Conservation (phyloP, 1,140 invertebrate species). For the Leptopilina clavipes region DNA sequence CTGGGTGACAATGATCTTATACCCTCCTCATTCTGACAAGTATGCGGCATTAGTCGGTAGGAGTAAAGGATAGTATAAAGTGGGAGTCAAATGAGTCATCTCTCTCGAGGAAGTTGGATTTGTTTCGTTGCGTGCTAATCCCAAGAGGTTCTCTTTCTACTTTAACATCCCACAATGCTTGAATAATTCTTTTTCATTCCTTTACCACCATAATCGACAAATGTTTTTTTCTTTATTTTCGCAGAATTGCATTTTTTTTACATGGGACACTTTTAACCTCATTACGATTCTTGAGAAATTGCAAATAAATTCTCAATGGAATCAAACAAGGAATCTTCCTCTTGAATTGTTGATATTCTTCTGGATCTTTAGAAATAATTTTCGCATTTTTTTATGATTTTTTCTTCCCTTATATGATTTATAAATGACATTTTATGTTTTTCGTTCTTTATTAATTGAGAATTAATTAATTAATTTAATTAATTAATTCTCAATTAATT, state of each 20-base stretch:
- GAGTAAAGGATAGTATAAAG: conserved; percentile 50
- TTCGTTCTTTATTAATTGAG: too few species aligned
- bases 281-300: too few species aligned
- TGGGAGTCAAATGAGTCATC: conserved; percentile 55
- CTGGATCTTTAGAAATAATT: too few species aligned
- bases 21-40: conserved; percentile 42
- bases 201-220: neutral
- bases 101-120: conserved; percentile 40
- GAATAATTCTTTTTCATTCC: neutral
- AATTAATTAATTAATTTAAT: too few species aligned
- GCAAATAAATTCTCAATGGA: too few species aligned
- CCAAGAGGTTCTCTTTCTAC: neutral
- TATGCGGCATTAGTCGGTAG: conserved; percentile 43
- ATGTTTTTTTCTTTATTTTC: conserved; percentile 20
- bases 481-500: too few species aligned
- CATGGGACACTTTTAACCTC: too few species aligned
- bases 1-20: conserved; percentile 45
- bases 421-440: too few species aligned
- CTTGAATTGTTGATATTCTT: too few species aligned
- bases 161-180: conserved; percentile 18
- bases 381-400: too few species aligned
- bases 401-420: too few species aligned
- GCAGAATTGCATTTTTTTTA: neutral
- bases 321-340: too few species aligned
- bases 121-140: conserved; percentile 47